Evolutionary conservation across 2,797 vertebrate genomes (phyloP), one percentile per base, ranked within the genome.

Genomic region (Megaceryle alcyon): DNA sequence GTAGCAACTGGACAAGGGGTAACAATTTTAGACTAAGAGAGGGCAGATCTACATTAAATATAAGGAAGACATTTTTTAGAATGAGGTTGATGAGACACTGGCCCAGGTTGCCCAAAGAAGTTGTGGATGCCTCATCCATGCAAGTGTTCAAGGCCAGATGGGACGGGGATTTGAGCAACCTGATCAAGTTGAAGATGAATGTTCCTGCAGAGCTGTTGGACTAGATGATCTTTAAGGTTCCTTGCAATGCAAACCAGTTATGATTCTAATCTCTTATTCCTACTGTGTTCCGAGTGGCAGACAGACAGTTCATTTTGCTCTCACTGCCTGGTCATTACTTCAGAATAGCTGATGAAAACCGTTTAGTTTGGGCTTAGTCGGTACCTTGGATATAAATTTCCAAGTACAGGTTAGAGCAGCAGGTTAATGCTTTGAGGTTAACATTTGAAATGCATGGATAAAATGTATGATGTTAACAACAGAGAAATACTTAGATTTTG

Each of bases 401-500:
- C 69, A 46, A 65, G 8, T 41, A 29, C 70, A 70, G 31, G 77
- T 79, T 51, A 95, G 79, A 93, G 31, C 53, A 90, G 68, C 60
- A 71, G 21, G 51, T 92, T 92, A 43, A 51, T 22, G 14, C 60
- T 78, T 84, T 41, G 10, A 25, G 28, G 37, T 53, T 85, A 39
- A 15, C 65, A 26, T 56, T 95, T 90, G 57, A 43, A 91, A 82
- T 71, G 79, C 35, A 70, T 72, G 46, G 31, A 63, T 91, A 70
- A 84, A 78, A 71, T 19, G 48, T n/a, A 16, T 80, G 44, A 43
- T 88, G 25, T 66, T 95, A 86, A 86, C 44, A 73, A 73, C 33
- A 95, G 66, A 92, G 51, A 80, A 93, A 19, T 5, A 69, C 25
- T 65, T 92, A 85, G 80, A 54, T 59, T 88, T 68, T 88, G 56